Evolutionary conservation across 2,888 invertebrate species (phyloP), one percentile per base, ranked within the genome.

Genomic region (Drosophila anceps): DNA sequence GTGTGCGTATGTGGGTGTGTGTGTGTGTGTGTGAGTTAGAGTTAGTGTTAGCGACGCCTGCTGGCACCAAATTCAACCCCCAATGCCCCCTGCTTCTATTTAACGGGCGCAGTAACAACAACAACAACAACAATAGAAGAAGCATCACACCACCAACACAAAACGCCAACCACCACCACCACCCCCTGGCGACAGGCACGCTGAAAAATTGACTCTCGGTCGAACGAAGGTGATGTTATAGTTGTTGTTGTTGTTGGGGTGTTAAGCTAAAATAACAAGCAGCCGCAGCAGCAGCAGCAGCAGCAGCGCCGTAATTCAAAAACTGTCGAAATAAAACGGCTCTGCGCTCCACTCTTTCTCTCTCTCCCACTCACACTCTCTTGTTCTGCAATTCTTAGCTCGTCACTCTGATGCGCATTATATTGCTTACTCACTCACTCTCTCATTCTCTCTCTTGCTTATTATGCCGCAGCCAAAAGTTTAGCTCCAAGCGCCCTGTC

Each of bases 251-350:
- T 46, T 66, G 55, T 64, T 79, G 83, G 76, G 79, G 84, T 69
- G 77, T 61, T 76, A 77, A 80, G 73, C 79, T 83, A 83, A 76
- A 81, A 73, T 73, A 79, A 75, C 79, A 79, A 67, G 74, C 24
- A n/a, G n/a, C n/a, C n/a, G 44, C 44, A 20, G 44, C 63, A 69
- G 60, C 61, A 59, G 69, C 63, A 43, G 75, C 63, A 68, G 58
- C 59, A 60, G 69, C 71, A 62, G 51, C 65, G 46, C 63, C 65
- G 84, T 65, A 74, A 76, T 88, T 84, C 84, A 86, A 86, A 84
- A 89, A 84, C 84, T 84, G 84, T 87, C 89, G 87, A 84, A 84
- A 84, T 87, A 73, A 84, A 89, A 89, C 84, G 84, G 73, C 84
- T 88, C 70, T 81, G 77, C 77, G 69, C 88, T 84, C 80, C 84